phyloP scores from a whole-genome alignment of 2,113 vertebrate genomes.

The Rafetus swinhoei region DNA sequence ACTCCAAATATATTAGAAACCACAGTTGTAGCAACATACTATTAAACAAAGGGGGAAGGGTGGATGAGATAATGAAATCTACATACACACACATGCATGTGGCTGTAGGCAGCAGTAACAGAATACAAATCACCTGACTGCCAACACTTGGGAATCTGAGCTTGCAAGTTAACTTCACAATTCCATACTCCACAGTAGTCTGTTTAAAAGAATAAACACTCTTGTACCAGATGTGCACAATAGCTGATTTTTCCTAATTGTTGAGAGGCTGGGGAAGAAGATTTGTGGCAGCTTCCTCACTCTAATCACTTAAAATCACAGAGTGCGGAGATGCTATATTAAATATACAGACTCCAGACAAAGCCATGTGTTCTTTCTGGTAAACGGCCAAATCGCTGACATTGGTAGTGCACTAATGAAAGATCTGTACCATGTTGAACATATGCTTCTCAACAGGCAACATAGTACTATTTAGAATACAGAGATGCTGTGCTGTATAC shows the following conservation, averaged over 20 bases:
- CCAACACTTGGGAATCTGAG: background rate
- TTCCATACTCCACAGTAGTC: background rate
- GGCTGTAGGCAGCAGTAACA: background rate
- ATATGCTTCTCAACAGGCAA: constrained; percentile 59
- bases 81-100: background rate
- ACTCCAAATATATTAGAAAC: background rate
- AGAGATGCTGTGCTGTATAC: background rate
- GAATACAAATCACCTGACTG: background rate
- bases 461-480: constrained; percentile 31
- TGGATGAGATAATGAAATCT: rapidly evolving
- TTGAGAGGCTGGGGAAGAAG: background rate
- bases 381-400: constrained; percentile 57
- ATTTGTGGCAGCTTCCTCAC: constrained; percentile 24
- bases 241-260: background rate
- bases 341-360: constrained; percentile 46
- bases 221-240: background rate
- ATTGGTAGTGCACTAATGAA: constrained; percentile 37
- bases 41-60: constrained; percentile 6
- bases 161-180: background rate
- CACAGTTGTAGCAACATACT: background rate
- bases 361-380: constrained; percentile 49
- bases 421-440: constrained; percentile 30
- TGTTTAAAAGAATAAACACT: background rate
- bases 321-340: constrained; percentile 11
- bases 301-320: constrained; percentile 40